Percentiles rank a stretch among this genome's conserved stretches.
Evolutionary conservation across 2,797 vertebrate genomes (phyloP).

Genomic region (Enteromius afrohamiltoni): DNA sequence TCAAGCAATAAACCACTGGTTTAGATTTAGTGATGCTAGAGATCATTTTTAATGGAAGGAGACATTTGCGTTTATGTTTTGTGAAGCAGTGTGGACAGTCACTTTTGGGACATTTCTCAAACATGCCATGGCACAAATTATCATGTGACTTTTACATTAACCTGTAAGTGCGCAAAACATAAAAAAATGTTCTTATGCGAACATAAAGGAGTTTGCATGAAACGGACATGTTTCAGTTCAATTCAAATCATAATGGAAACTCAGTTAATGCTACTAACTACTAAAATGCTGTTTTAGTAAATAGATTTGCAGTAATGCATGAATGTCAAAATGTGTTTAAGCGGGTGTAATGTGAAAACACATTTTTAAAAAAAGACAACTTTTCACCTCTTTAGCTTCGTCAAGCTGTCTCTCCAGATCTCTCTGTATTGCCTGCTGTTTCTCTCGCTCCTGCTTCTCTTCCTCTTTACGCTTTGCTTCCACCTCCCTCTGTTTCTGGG

Average conservation of each 20-base stretch:
- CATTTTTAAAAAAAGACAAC: neutral
- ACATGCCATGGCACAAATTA: no score
- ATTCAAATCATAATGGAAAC: neutral
- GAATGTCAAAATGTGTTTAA: neutral
- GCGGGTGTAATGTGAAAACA: neutral
- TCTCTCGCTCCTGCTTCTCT: constrained; percentile 51
- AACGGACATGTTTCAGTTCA: neutral
- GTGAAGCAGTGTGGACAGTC: no score
- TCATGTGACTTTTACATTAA: no score
- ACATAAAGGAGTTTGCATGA: neutral
- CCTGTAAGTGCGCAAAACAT: no score
- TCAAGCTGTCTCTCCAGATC: constrained; percentile 56
- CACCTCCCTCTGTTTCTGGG: constrained; percentile 59
- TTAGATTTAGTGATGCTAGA: no score
- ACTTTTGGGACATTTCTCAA: no score
- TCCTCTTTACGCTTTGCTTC: constrained; percentile 58
- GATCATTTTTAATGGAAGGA: no score
- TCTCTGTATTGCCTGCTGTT: constrained; percentile 42
- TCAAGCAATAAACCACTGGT: no score
- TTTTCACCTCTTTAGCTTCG: constrained; percentile 51
- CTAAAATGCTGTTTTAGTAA: neutral
- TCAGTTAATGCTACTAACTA: neutral
- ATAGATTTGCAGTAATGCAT: neutral
- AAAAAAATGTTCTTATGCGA: neutral
- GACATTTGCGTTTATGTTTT: no score